Conservation (phyloP, 2,797 vertebrate genomes). For the Trematomus bernacchii region DNA sequence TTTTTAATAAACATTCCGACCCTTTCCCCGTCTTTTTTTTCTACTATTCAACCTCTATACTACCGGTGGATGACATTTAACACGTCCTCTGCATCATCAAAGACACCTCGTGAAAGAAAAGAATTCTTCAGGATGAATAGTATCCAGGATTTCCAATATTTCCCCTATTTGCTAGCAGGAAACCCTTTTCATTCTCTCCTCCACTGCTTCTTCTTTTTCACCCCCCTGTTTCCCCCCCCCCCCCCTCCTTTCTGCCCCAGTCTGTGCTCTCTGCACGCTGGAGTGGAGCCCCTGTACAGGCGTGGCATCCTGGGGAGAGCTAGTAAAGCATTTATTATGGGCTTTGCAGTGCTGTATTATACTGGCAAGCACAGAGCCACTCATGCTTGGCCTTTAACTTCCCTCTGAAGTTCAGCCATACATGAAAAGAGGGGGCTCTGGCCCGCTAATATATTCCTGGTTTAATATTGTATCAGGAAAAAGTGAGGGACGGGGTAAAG, state of each 20-base stretch:
- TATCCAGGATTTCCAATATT: constrained; percentile 64
- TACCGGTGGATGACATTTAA: constrained; percentile 61
- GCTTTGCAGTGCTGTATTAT: constrained; percentile 96
- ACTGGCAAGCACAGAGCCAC: constrained; percentile 92
- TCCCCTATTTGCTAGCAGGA: constrained; percentile 59
- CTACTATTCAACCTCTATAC: constrained; percentile 36
- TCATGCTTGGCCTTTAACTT: constrained; percentile 97
- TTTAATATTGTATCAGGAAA: constrained; percentile 82
- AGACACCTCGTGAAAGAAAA: constrained; percentile 63
- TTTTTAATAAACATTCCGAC: constrained; percentile 28
- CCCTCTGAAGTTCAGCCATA: constrained; percentile 94
- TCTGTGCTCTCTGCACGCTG: constrained; percentile 62
- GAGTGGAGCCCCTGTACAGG: constrained; percentile 84
- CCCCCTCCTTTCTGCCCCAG: constrained; percentile 62
- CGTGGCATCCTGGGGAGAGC: constrained; percentile 91
- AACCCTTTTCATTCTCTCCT: constrained; percentile 62
- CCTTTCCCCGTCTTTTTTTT: constrained; percentile 1
- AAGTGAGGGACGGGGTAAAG: constrained; percentile 53
- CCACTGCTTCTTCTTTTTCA: constrained; percentile 51
- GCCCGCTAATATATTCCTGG: constrained; percentile 81
- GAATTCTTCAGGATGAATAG: constrained; percentile 57
- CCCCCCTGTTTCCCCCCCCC: constrained; percentile 35
- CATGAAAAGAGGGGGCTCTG: constrained; percentile 80
- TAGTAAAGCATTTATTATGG: constrained; percentile 97
- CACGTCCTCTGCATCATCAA: constrained; percentile 67